These are phyloP conservation scores for Tauraco hartlaubi DNA, from an alignment of 2,797 vertebrate species.

Conservation along the genomic window DNA sequence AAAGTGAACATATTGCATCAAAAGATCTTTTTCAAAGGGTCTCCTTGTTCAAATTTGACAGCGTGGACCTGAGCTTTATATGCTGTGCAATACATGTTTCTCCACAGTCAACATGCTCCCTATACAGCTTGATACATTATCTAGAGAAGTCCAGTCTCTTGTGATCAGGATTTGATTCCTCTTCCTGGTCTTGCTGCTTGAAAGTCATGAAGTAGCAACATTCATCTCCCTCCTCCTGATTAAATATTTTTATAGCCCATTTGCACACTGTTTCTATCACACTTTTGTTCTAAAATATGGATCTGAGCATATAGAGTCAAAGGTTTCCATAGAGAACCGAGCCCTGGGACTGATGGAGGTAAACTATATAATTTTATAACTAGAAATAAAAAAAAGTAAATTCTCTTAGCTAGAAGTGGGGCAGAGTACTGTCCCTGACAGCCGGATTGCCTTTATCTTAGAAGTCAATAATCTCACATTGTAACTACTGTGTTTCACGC, in stretches of 20 bases:
- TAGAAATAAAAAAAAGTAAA: not conserved
- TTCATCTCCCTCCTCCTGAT: not conserved
- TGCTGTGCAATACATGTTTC: not conserved
- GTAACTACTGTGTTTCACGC: not conserved
- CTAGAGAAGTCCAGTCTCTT: not conserved
- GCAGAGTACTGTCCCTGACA: not conserved
- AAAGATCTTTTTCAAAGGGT: not conserved
- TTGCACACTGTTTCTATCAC: not conserved
- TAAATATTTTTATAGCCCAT: not conserved
- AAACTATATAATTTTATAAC: not conserved
- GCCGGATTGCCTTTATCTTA: not conserved
- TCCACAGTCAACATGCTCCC: not conserved
- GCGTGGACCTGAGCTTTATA: not conserved
- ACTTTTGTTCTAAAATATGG: not conserved
- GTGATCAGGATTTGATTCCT: not conserved
- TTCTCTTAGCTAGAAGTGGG: not conserved
- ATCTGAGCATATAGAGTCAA: not conserved
- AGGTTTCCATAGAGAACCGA: not conserved
- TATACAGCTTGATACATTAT: not conserved
- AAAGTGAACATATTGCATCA: not conserved
- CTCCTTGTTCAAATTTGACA: not conserved
- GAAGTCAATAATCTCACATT: not conserved
- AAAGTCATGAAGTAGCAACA: not conserved
- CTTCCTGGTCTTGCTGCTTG: not conserved
- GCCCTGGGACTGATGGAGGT: not conserved